Conservation (phyloP, 2,888 invertebrate genomes). For the Drosophila anceps region DNA sequence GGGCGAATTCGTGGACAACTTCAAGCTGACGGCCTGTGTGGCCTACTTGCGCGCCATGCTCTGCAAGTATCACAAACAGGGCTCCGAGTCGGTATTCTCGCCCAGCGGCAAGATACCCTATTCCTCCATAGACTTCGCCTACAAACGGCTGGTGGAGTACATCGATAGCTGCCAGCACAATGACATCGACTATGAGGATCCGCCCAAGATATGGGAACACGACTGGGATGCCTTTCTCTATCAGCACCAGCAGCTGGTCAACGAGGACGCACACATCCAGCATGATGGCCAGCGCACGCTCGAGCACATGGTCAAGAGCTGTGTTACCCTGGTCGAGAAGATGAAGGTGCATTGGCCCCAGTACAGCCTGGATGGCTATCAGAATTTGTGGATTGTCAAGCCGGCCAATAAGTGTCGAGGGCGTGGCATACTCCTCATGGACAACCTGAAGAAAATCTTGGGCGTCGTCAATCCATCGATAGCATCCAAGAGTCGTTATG, state of each 20-base stretch:
- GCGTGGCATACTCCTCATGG: slow-evolving; percentile 94
- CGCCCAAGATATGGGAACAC: slow-evolving; percentile 90
- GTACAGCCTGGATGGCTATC: slow-evolving; percentile 92
- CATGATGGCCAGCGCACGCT: slow-evolving; percentile 76
- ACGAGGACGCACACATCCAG: slow-evolving; percentile 87
- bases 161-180: slow-evolving; percentile 91
- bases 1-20: slow-evolving; percentile 94
- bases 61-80: slow-evolving; percentile 86
- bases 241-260: slow-evolving; percentile 89
- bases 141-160: slow-evolving; percentile 91
- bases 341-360: slow-evolving; percentile 92
- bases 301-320: slow-evolving; percentile 84
- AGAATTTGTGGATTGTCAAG: slow-evolving; percentile 97
- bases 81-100: slow-evolving; percentile 87
- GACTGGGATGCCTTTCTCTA: slow-evolving; percentile 96
- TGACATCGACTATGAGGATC: slow-evolving; percentile 88
- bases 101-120: slow-evolving; percentile 90
- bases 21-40: slow-evolving; percentile 94
- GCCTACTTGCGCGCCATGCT: slow-evolving; percentile 92
- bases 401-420: slow-evolving; percentile 97
- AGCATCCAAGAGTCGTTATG: slow-evolving; percentile 91
- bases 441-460: slow-evolving; percentile 93
- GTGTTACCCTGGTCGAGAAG: slow-evolving; percentile 88
- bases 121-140: slow-evolving; percentile 92
- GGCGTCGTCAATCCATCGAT: slow-evolving; percentile 89